Percentiles rank a stretch among this genome's conserved stretches.
Conservation (phyloP, 2,113 vertebrate genomes). For the Aspiorhynchus laticeps region DNA sequence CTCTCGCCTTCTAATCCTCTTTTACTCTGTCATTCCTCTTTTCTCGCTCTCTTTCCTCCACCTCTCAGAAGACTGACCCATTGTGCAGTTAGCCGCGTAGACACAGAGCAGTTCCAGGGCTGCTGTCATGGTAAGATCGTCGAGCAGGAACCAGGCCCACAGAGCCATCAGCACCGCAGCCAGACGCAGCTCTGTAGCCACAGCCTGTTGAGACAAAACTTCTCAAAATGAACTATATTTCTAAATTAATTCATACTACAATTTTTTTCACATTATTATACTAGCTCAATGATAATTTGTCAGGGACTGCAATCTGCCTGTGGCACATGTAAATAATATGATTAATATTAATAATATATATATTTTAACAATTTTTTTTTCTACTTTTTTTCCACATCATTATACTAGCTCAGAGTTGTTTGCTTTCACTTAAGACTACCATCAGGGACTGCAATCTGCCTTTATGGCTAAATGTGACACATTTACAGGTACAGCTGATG, state of each 20-base stretch:
- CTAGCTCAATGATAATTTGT: too few relatives aligned
- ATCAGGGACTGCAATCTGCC: too few relatives aligned
- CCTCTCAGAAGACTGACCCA: constrained; percentile 73
- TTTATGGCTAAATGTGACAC: too few relatives aligned
- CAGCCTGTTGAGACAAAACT: constrained; percentile 69
- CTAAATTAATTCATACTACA: neutral
- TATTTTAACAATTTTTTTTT: too few relatives aligned
- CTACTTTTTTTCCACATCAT: too few relatives aligned
- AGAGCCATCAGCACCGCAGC: constrained; percentile 79
- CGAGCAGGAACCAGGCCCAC: constrained; percentile 91
- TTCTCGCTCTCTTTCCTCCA: neutral
- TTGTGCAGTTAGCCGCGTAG: constrained; percentile 85
- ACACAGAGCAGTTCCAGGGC: constrained; percentile 91
- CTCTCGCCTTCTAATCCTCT: neutral
- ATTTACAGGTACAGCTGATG: too few relatives aligned
- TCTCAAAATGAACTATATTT: neutral
- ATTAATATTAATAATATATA: too few relatives aligned
- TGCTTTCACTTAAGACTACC: too few relatives aligned
- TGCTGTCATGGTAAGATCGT: constrained; percentile 82
- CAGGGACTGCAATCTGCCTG: too few relatives aligned
- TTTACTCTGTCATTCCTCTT: neutral
- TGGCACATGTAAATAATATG: too few relatives aligned
- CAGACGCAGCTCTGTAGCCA: constrained; percentile 81
- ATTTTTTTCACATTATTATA: too few relatives aligned
- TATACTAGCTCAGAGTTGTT: too few relatives aligned